Percentiles rank a stretch among this genome's conserved stretches.
Conservation (phyloP, 2,113 vertebrate genomes). For the Vireo altiloquus region DNA sequence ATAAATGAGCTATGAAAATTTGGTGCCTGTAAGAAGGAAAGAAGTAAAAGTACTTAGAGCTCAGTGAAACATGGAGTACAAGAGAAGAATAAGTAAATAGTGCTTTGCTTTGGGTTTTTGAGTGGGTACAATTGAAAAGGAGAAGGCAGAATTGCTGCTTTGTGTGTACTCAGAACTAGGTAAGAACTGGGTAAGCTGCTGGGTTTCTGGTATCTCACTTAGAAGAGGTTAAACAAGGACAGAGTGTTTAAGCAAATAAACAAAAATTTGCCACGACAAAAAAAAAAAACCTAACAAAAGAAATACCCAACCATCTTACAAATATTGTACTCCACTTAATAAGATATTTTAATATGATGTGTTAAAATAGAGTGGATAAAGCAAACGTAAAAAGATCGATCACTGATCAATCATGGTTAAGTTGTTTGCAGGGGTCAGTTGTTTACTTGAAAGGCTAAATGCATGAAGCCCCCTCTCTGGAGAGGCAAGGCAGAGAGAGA, state of each 20-base stretch:
- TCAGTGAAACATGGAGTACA: background rate
- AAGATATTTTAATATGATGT: background rate
- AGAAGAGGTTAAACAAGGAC: background rate
- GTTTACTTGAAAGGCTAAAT: background rate
- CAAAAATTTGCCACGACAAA: background rate
- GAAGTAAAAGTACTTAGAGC: background rate
- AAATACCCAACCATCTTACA: fast-evolving
- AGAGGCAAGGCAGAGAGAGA: background rate
- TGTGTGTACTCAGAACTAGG: background rate
- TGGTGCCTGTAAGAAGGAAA: background rate
- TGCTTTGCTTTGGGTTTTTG: background rate
- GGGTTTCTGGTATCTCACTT: background rate
- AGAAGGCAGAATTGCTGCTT: background rate
- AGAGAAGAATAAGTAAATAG: background rate
- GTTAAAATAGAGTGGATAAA: background rate
- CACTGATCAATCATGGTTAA: background rate
- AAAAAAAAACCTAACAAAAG: background rate
- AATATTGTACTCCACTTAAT: background rate
- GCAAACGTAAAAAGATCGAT: background rate
- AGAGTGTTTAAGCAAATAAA: background rate
- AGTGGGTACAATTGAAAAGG: background rate
- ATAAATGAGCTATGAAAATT: background rate
- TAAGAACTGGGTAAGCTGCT: background rate
- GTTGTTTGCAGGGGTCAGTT: background rate
- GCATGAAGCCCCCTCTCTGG: background rate